phyloP scores from a whole-genome alignment of 2,113 vertebrate genomes.

The Stegastes partitus region DNA sequence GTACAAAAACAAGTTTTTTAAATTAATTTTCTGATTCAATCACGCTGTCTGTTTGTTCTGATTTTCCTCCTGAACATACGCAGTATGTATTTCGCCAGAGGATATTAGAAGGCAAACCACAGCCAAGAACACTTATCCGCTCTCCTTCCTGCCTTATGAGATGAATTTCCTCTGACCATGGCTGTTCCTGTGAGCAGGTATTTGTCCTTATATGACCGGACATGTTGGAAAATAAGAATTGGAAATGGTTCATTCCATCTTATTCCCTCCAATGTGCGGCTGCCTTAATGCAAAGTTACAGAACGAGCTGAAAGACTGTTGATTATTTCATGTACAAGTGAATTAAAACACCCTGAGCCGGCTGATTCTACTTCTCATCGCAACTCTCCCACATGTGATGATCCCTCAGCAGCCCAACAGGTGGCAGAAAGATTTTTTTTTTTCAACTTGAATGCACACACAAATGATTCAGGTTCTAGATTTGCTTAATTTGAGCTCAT shows the following conservation, averaged over 20 bases:
- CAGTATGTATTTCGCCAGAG: constrained; percentile 22
- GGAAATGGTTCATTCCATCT: background rate
- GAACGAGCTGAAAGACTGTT: background rate
- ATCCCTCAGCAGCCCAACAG: background rate
- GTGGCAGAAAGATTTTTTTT: background rate
- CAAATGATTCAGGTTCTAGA: background rate
- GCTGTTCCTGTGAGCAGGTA: background rate
- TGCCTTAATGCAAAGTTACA: background rate
- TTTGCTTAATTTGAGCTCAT: background rate
- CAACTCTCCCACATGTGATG: background rate
- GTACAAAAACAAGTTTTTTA: background rate
- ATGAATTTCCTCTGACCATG: constrained; percentile 15
- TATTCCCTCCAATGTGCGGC: background rate
- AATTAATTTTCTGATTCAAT: background rate
- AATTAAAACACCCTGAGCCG: too few relatives aligned
- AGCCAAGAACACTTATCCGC: background rate
- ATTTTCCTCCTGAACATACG: too few relatives aligned
- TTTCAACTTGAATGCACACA: too few relatives aligned
- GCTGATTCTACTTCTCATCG: too few relatives aligned
- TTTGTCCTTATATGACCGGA: constrained; percentile 14
- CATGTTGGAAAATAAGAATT: background rate
- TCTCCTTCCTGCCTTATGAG: constrained; percentile 24
- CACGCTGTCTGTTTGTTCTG: too few relatives aligned
- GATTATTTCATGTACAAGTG: too few relatives aligned
- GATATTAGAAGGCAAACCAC: constrained; percentile 3